These are phyloP conservation scores for Vannuccia rotundouncinata DNA, from an alignment of 2,888 invertebrate genomes.

Conservation along the genomic window DNA sequence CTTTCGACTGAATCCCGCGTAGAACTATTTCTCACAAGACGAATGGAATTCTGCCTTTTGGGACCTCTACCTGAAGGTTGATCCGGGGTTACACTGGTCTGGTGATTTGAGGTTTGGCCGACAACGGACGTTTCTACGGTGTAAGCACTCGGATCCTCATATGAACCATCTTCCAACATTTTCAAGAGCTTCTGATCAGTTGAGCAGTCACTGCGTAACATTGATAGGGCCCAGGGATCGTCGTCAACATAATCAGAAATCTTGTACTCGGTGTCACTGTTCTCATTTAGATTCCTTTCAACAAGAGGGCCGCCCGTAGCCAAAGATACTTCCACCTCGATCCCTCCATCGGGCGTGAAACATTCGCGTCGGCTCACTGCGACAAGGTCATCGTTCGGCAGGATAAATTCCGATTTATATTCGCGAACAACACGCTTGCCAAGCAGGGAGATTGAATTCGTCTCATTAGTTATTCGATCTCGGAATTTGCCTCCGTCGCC, in stretches of 20 bases:
- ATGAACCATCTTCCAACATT: neutral
- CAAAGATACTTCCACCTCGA: conserved; percentile 16
- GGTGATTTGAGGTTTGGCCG: neutral
- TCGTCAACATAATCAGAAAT: conserved; percentile 28
- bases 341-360: conserved; percentile 9
- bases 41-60: neutral
- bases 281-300: neutral
- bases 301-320: conserved; percentile 5
- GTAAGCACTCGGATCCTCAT: neutral
- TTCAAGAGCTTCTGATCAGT: conserved; percentile 13
- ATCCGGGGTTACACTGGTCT: neutral
- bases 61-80: neutral
- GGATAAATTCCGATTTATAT: conserved; percentile 28
- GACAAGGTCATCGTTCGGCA: conserved; percentile 23
- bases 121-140: neutral
- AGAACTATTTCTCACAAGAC: neutral
- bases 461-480: neutral
- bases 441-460: conserved; percentile 15
- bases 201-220: neutral
- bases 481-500: neutral
- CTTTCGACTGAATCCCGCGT: neutral
- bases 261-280: neutral
- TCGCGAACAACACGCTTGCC: conserved; percentile 21
- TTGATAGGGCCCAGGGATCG: conserved; percentile 8
- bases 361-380: conserved; percentile 19